Percentiles rank a stretch among this genome's conserved stretches.
These are phyloP conservation scores for Prionace glauca DNA, from an alignment of 2,797 vertebrate genomes.

Conservation along the genomic window DNA sequence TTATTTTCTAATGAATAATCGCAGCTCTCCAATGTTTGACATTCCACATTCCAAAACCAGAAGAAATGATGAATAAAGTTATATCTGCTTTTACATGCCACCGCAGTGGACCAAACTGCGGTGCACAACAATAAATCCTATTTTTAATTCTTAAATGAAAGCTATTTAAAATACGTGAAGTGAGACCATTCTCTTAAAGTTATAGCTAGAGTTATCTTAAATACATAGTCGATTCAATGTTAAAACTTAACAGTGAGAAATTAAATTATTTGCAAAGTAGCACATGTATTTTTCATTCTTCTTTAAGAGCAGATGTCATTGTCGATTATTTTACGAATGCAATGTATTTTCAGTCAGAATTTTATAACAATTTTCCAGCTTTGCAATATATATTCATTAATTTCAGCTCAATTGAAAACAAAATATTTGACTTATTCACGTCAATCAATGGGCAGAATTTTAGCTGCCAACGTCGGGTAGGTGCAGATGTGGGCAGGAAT, in stretches of 20 bases:
- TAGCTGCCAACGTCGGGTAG: neutral
- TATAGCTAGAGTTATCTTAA: neutral
- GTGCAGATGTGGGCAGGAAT: neutral
- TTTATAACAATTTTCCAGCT: neutral
- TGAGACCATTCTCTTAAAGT: neutral
- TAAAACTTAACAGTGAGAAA: neutral
- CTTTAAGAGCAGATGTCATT: neutral
- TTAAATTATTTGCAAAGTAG: neutral
- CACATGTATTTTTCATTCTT: neutral
- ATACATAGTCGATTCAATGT: neutral
- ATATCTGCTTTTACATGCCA: neutral
- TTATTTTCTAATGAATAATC: constrained; percentile 1
- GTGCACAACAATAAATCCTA: neutral
- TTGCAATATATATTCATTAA: neutral
- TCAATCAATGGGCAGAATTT: neutral
- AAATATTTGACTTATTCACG: neutral
- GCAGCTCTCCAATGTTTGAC: neutral
- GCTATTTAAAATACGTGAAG: neutral
- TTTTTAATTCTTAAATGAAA: neutral
- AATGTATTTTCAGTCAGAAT: neutral
- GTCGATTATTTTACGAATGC: neutral
- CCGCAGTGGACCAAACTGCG: neutral
- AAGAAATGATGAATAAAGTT: neutral
- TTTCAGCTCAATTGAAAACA: neutral
- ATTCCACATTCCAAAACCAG: neutral